Conservation (phyloP, 2,888 invertebrate genomes). For the Scelioninae gen. 2 region DNA sequence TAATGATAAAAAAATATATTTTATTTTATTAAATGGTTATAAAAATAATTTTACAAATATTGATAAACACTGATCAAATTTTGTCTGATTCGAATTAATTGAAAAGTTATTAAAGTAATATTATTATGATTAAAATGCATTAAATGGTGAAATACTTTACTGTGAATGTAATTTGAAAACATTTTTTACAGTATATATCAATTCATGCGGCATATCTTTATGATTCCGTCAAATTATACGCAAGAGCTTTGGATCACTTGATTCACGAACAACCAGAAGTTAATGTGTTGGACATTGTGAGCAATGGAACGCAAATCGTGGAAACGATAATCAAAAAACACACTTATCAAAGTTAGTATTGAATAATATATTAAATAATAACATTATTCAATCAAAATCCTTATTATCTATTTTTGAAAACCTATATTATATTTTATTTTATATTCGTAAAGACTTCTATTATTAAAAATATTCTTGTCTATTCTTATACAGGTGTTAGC, state of each 20-base stretch:
- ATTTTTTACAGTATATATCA: slow-evolving; percentile 83
- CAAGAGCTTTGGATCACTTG: slow-evolving; percentile 87
- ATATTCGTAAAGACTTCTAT: not conserved
- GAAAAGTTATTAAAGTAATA: too few relatives aligned
- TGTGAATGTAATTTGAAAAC: not conserved
- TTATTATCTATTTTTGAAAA: too few relatives aligned
- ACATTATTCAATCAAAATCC: not conserved
- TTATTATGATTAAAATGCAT: too few relatives aligned
- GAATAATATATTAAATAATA: not conserved
- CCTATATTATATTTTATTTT: too few relatives aligned
- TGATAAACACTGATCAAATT: not conserved
- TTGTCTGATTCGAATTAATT: too few relatives aligned
- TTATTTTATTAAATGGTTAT: too few relatives aligned
- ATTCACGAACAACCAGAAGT: slow-evolving; percentile 80
- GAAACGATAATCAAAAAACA: slow-evolving; percentile 89
- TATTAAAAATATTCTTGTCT: slow-evolving; percentile 10
- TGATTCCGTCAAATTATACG: slow-evolving; percentile 95
- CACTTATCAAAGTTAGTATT: slow-evolving; percentile 89
- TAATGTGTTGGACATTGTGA: slow-evolving; percentile 82
- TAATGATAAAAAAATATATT: too few relatives aligned
- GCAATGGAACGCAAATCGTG: slow-evolving; percentile 91
- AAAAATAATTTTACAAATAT: not conserved
- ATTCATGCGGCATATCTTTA: slow-evolving; percentile 96
- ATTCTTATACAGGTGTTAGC: slow-evolving; percentile 85
- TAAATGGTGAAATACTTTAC: too few relatives aligned